These are phyloP conservation scores for Synaphobranchus kaupii DNA, from an alignment of 2,797 vertebrate genomes.

Conservation along the genomic window DNA sequence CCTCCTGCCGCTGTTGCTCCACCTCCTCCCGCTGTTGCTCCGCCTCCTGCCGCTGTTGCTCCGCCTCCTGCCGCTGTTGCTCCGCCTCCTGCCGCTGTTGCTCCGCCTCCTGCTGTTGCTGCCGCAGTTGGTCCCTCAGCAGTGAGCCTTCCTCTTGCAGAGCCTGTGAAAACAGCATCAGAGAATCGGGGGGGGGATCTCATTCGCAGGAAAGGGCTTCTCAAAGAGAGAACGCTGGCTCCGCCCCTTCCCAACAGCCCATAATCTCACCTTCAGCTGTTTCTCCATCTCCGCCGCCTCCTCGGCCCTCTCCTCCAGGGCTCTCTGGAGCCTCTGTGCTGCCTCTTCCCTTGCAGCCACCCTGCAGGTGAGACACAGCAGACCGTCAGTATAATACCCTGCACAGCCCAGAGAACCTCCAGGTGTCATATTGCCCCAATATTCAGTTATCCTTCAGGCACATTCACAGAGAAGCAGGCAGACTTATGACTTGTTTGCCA, in stretches of 20 bases:
- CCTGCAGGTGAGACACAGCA: constrained; percentile 63
- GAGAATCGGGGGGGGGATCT: not conserved
- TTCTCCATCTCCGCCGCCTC: constrained; percentile 69
- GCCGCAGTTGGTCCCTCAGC: constrained; percentile 20
- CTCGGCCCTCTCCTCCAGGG: constrained; percentile 75
- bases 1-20: constrained; percentile 3
- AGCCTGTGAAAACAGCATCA: not conserved
- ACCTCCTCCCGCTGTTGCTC: constrained; percentile 20
- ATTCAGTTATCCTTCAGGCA: not conserved
- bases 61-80: not conserved
- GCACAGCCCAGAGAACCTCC: not conserved
- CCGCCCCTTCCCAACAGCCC: not conserved
- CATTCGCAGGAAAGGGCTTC: not conserved
- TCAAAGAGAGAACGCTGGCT: not conserved
- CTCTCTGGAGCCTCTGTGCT: constrained; percentile 77
- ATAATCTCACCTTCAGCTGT: constrained; percentile 52
- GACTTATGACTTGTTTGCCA: not conserved
- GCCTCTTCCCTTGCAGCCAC: constrained; percentile 82
- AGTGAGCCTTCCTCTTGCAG: constrained; percentile 28
- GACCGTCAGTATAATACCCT: not conserved
- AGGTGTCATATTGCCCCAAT: not conserved
- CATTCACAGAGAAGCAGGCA: not conserved
- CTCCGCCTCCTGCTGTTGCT: too few species aligned
- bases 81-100: too few species aligned
- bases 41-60: constrained; percentile 7